Evolutionary conservation across 1,140 invertebrate genomes (phyloP).

Genomic region (Palaemon carinicauda): DNA sequence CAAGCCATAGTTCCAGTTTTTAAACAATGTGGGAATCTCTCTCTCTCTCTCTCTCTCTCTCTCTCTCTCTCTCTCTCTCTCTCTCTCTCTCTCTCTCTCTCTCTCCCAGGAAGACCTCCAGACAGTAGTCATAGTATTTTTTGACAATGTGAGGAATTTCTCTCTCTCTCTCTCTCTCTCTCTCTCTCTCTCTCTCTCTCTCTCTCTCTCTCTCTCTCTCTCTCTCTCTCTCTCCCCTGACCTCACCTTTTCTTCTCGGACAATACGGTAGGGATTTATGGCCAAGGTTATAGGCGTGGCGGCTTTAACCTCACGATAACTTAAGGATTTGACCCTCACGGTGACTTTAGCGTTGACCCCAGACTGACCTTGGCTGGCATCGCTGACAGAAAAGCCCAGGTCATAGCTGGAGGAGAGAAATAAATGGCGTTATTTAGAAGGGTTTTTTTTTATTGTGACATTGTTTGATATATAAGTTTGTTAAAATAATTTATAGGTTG

Average conservation of each 20-base stretch:
- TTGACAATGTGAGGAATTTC: not conserved
- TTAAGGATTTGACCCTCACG: not conserved
- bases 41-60: not conserved
- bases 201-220: not conserved
- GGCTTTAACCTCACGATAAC: not conserved
- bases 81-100: not conserved
- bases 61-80: not conserved
- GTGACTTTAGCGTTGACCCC: slow-evolving; percentile 27
- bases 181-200: not conserved
- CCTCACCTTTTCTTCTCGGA: not conserved
- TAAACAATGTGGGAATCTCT: not conserved
- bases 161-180: not conserved
- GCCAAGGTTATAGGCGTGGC: slow-evolving; percentile 7
- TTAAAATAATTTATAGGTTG: no score
- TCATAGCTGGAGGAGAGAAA: not conserved
- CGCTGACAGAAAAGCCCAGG: not conserved
- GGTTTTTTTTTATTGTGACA: no score
- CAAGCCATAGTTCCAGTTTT: no score
- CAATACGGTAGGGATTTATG: not conserved
- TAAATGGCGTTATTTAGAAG: no score
- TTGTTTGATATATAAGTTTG: no score
- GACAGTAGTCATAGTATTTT: no score
- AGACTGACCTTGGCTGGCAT: not conserved
- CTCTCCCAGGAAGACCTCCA: not conserved
- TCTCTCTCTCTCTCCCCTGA: not conserved